These are phyloP conservation scores for Xanthorhoe spadicearia DNA, from an alignment of 2,888 invertebrate genomes.

Conservation along the genomic window DNA sequence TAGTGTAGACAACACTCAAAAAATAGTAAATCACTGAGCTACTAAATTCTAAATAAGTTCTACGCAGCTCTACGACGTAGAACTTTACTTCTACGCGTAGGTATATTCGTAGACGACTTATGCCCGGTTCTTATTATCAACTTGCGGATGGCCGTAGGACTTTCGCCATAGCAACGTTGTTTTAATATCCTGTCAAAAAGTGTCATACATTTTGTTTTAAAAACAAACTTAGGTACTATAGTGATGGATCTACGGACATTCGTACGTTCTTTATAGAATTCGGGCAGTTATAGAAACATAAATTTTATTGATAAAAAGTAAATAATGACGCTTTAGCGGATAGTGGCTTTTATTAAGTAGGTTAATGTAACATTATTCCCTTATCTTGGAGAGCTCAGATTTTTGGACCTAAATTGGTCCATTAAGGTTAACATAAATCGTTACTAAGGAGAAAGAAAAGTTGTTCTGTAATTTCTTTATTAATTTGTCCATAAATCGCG, in stretches of 20 bases:
- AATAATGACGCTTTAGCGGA: not conserved
- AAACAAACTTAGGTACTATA: too few species aligned
- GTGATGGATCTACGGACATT: not conserved
- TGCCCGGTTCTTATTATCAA: too few species aligned
- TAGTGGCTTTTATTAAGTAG: constrained; percentile 14
- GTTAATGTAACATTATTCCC: constrained; percentile 33
- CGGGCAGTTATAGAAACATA: not conserved
- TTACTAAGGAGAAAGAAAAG: constrained; percentile 3
- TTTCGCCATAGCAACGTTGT: too few species aligned
- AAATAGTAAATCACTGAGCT: too few species aligned
- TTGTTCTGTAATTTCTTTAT: constrained; percentile 5
- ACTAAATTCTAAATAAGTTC: too few species aligned
- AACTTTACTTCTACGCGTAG: constrained; percentile 1
- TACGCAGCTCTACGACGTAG: constrained; percentile 8
- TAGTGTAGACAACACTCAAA: too few species aligned
- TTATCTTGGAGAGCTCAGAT: constrained; percentile 31
- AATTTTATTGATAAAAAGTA: not conserved
- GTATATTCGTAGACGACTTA: not conserved
- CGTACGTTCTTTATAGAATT: too few species aligned
- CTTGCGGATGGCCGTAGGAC: too few species aligned
- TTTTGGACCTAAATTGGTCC: constrained; percentile 26
- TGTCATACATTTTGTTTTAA: too few species aligned
- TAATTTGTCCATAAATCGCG: too few species aligned
- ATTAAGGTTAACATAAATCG: constrained; percentile 16
- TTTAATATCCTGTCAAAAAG: too few species aligned